Percentiles rank a stretch among this genome's conserved stretches.
phyloP scores from a whole-genome alignment of 2,797 vertebrate species.

The Rachycentron canadum region DNA sequence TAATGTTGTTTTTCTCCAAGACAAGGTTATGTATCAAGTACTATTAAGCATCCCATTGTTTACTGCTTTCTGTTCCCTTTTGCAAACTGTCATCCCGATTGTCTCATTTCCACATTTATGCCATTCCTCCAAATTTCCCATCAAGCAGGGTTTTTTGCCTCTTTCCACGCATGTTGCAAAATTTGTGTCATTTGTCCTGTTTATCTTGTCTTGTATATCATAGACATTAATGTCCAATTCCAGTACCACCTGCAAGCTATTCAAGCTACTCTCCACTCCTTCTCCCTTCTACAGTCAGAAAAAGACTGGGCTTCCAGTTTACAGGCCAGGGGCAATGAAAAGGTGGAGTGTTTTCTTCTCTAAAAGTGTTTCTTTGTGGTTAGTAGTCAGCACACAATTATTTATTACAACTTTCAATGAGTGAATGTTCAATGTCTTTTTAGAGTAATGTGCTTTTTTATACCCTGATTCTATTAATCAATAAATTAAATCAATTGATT shows the following conservation, averaged over 20 bases:
- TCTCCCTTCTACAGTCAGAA: background rate
- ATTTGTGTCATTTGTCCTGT: no score
- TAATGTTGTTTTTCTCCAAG: slow-evolving; percentile 2
- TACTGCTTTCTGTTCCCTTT: background rate
- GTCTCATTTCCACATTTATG: background rate
- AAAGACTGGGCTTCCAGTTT: background rate
- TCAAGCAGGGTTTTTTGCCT: background rate
- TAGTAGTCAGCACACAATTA: background rate
- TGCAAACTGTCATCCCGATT: background rate
- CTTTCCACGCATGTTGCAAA: background rate
- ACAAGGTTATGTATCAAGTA: background rate
- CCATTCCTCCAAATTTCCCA: background rate
- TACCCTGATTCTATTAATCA: slow-evolving; percentile 8
- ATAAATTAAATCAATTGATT: background rate
- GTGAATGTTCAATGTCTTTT: background rate
- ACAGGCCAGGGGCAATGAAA: background rate
- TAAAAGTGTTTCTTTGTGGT: slow-evolving; percentile 10
- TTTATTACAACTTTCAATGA: slow-evolving; percentile 1
- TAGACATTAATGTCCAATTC: slow-evolving; percentile 2
- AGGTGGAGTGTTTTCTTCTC: no score
- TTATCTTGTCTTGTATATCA: background rate
- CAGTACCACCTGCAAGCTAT: slow-evolving; percentile 19
- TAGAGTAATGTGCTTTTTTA: background rate
- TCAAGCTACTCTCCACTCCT: background rate
- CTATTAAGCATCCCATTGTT: background rate